Conservation (phyloP, 1,140 invertebrate species). For the Oncopodura yosiiana region DNA sequence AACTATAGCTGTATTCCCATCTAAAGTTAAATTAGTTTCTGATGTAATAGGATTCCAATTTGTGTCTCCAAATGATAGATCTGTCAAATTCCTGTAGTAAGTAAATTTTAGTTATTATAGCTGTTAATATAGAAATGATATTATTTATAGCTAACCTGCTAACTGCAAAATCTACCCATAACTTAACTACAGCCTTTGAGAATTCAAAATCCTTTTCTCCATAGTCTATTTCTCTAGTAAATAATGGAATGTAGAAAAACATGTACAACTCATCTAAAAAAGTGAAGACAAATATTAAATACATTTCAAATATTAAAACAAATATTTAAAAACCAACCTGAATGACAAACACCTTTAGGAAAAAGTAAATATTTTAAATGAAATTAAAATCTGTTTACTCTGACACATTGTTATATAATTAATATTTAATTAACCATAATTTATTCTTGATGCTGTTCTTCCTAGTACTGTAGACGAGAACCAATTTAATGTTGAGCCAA, state of each 20-base stretch:
- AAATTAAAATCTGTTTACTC: neutral
- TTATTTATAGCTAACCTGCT: slow-evolving; percentile 22
- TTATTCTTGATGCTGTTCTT: slow-evolving; percentile 17
- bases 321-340: too few species aligned
- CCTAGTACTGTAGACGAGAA: slow-evolving; percentile 20
- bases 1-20: neutral
- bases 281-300: neutral
- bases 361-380: neutral
- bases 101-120: neutral
- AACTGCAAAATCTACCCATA: slow-evolving; percentile 28
- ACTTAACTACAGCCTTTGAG: slow-evolving; percentile 18
- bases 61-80: neutral
- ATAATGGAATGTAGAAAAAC: slow-evolving; percentile 28
- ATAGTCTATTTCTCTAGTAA: slow-evolving; percentile 23
- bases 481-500: slow-evolving; percentile 17
- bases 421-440: neutral
- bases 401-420: neutral
- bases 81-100: neutral
- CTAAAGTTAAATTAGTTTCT: neutral
- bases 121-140: neutral
- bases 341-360: slow-evolving; percentile 18
- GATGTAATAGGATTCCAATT: neutral
- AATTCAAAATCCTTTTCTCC: slow-evolving; percentile 26
- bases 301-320: too few species aligned
- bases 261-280: slow-evolving; percentile 30